A percentile compares a stretch with the other conserved stretches of the same genome.
phyloP scores from a whole-genome alignment of 2,888 invertebrate genomes.

The Lepidonotus clava region DNA sequence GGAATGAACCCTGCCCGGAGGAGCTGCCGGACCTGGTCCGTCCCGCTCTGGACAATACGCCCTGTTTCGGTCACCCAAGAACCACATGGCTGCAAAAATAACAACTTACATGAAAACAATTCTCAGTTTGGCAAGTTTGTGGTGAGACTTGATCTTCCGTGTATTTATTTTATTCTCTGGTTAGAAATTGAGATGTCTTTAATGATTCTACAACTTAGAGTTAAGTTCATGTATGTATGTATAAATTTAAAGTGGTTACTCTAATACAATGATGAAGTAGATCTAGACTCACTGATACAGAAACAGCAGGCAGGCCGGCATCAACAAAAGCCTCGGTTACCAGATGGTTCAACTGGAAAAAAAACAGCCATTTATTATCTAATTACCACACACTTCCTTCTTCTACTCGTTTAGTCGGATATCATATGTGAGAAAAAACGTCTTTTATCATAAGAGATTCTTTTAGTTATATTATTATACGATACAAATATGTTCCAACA shows the following conservation, averaged over 20 bases:
- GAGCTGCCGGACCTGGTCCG: conserved; percentile 58
- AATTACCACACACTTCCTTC: too few relatives aligned
- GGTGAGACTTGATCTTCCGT: neutral
- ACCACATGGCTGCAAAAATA: conserved; percentile 66
- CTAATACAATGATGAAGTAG: too few relatives aligned
- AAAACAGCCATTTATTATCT: too few relatives aligned
- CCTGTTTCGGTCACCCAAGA: conserved; percentile 65
- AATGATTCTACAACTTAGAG: neutral
- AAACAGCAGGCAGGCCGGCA: conserved; percentile 62
- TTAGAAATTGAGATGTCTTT: neutral
- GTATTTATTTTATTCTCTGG: neutral
- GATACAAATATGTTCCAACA: too few relatives aligned
- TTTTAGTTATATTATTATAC: too few relatives aligned
- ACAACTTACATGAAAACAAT: neutral
- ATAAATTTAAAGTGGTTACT: neutral
- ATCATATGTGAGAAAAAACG: too few relatives aligned
- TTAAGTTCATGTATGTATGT: neutral
- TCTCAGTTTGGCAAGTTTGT: neutral
- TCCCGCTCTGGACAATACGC: neutral
- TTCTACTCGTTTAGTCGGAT: too few relatives aligned
- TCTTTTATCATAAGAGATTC: too few relatives aligned
- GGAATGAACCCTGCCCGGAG: conserved; percentile 68
- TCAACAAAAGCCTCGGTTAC: conserved; percentile 44
- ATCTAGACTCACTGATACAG: conserved; percentile 65
- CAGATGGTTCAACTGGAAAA: conserved; percentile 57